phyloP scores from a whole-genome alignment of 2,888 invertebrate genomes.

The Eupsilia transversa region DNA sequence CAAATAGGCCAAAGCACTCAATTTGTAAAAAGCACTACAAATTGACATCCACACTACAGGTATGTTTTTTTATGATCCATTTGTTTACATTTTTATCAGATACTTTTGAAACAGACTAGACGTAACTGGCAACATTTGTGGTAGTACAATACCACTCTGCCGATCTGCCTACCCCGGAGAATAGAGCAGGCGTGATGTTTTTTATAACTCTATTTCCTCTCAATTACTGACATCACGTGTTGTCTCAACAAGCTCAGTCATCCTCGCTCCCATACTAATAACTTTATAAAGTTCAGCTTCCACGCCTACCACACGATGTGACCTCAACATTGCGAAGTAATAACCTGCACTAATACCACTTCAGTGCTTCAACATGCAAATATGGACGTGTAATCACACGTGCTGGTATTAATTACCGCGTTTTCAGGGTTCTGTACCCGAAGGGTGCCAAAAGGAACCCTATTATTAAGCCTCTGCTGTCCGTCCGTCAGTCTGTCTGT shows the following conservation, averaged over 20 bases:
- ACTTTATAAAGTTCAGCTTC: constrained; percentile 19
- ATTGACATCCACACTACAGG: no score
- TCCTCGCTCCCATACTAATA: constrained; percentile 44
- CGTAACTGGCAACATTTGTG: no score
- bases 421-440: background rate
- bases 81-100: no score
- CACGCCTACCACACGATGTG: background rate
- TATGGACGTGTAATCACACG: constrained; percentile 5
- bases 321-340: constrained; percentile 23
- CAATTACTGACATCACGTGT: constrained; percentile 14
- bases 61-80: no score
- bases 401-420: constrained; percentile 26
- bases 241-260: constrained; percentile 5
- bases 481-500: no score
- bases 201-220: background rate
- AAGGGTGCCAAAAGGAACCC: no score
- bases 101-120: no score
- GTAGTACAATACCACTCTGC: no score
- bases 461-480: no score
- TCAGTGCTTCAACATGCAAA: background rate
- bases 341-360: constrained; percentile 19
- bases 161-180: background rate
- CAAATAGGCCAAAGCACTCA: no score
- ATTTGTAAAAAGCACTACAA: no score
- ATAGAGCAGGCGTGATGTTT: no score